Evolutionary conservation across 2,888 invertebrate species (phyloP).

Genomic region (Drosophila dives): DNA sequence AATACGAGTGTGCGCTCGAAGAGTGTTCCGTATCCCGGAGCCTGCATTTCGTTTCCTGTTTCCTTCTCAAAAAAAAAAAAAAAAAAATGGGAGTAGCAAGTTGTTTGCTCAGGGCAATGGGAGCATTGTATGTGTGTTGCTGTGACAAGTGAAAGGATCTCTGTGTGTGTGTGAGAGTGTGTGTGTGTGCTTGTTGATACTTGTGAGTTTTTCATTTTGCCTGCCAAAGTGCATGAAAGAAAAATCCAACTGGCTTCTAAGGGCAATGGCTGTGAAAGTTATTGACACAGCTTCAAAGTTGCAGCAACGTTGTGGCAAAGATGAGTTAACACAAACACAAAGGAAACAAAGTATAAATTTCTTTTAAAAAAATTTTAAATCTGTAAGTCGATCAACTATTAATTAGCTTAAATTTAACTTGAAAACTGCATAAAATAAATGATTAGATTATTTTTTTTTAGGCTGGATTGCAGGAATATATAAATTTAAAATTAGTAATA

Average conservation of each 20-base stretch:
- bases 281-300: constrained; percentile 39
- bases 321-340: neutral
- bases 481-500: neutral
- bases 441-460: too few relatives aligned
- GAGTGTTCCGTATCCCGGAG: constrained; percentile 55
- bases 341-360: neutral
- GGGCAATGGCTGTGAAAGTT: constrained; percentile 46
- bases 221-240: constrained; percentile 8
- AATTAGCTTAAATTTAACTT: neutral
- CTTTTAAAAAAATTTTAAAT: neutral
- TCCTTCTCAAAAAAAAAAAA: constrained; percentile 12
- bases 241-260: constrained; percentile 20
- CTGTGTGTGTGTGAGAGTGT: constrained; percentile 19
- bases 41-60: constrained; percentile 69
- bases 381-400: neutral
- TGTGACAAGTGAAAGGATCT: constrained; percentile 72
- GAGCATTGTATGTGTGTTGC: constrained; percentile 30
- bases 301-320: neutral
- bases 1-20: constrained; percentile 48
- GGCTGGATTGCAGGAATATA: too few relatives aligned
- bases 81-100: constrained; percentile 47
- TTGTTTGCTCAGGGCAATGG: constrained; percentile 61
- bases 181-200: constrained; percentile 31
- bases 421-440: neutral
- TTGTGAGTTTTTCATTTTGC: constrained; percentile 25